These are phyloP conservation scores for Cettia cetti DNA, from an alignment of 2,113 vertebrate species.

Conservation along the genomic window DNA sequence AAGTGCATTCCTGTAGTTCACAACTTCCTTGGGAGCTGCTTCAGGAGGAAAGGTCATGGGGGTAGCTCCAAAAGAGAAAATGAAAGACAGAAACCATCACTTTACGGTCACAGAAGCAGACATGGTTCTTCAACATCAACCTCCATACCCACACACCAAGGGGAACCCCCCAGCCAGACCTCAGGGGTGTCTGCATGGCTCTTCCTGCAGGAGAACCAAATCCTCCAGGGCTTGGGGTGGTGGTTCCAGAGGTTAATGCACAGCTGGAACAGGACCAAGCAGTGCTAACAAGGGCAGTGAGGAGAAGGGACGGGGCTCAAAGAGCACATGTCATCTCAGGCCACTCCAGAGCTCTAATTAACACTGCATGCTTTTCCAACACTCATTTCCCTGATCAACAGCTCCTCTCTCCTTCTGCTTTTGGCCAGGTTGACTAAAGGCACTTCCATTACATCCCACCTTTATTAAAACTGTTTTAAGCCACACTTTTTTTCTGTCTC, in stretches of 20 bases:
- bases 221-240: too few relatives aligned
- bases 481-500: background rate
- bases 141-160: background rate
- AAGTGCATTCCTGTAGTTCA: background rate
- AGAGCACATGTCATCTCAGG: background rate
- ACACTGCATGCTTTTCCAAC: rapidly evolving
- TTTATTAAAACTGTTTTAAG: background rate
- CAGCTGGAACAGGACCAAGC: background rate
- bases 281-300: background rate
- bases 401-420: background rate
- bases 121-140: background rate
- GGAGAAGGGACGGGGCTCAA: background rate
- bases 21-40: background rate
- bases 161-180: rapidly evolving
- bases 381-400: background rate
- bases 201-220: background rate
- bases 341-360: background rate
- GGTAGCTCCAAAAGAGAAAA: background rate
- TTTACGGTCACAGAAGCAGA: background rate
- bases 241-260: background rate
- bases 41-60: background rate
- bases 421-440: background rate
- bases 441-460: background rate
- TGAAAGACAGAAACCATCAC: background rate
- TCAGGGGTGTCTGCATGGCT: too few relatives aligned